phyloP scores from a whole-genome alignment of 2,888 invertebrate species.

The Xylophagus ater region DNA sequence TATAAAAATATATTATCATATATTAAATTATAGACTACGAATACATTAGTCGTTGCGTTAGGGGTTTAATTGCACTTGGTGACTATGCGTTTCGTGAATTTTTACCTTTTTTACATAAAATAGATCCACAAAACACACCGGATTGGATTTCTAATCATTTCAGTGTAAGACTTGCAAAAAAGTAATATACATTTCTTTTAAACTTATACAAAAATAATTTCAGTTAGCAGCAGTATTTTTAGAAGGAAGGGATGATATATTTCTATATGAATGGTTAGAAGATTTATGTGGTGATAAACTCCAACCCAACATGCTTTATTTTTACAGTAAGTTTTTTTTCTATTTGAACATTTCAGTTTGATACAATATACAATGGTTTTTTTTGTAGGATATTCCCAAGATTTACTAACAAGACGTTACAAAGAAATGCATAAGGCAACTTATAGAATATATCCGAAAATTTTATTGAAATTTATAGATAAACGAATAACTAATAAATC shows the following conservation, averaged over 20 bases:
- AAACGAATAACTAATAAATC: conserved; percentile 22
- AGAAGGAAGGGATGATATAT: conserved; percentile 32
- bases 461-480: conserved; percentile 29
- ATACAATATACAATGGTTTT: background rate
- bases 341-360: background rate
- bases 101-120: conserved; percentile 32
- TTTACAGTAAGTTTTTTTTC: conserved; percentile 25
- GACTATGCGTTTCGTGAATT: conserved; percentile 37
- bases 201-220: conserved; percentile 7
- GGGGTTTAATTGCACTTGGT: conserved; percentile 32
- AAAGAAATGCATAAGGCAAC: conserved; percentile 22
- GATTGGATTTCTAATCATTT: conserved; percentile 29
- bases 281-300: conserved; percentile 31
- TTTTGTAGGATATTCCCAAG: conserved; percentile 24
- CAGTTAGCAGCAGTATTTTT: conserved; percentile 31
- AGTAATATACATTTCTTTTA: background rate
- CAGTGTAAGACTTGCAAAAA: conserved; percentile 23
- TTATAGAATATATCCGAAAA: conserved; percentile 27
- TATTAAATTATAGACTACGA: conserved; percentile 27
- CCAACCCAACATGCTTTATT: conserved; percentile 34
- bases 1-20: background rate
- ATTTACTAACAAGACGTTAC: conserved; percentile 23
- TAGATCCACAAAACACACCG: conserved; percentile 27
- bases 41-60: conserved; percentile 30
- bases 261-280: conserved; percentile 37